These are phyloP conservation scores for Paedocypris micromegethes DNA, from an alignment of 2,797 vertebrate genomes.

Conservation along the genomic window DNA sequence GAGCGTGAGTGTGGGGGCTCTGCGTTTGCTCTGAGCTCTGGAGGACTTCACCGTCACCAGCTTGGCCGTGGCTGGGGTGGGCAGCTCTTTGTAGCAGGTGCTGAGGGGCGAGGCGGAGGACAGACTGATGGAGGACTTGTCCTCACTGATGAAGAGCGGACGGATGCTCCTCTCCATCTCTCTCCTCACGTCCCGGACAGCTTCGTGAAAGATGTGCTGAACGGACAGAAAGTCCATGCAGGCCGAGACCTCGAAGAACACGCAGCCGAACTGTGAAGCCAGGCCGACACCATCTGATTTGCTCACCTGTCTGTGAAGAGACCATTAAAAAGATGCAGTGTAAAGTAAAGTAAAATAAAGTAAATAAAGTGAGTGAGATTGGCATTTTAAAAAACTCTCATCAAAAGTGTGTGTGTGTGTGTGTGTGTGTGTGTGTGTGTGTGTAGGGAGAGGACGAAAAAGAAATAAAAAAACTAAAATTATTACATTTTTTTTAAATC, in stretches of 20 bases:
- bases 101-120: conserved; percentile 56
- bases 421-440: no score
- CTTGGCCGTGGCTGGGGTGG: conserved; percentile 82
- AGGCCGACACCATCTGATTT: conserved; percentile 73
- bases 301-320: conserved; percentile 76
- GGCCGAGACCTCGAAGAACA: conserved; percentile 84
- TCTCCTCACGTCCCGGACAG: conserved; percentile 71
- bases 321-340: neutral
- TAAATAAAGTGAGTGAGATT: no score
- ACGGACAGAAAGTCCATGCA: conserved; percentile 79
- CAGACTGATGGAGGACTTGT: conserved; percentile 61
- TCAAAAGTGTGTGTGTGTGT: no score
- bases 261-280: conserved; percentile 71
- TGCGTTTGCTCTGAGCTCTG: conserved; percentile 86
- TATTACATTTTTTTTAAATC: no score
- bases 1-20: conserved; percentile 82
- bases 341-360: neutral
- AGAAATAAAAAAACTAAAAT: no score
- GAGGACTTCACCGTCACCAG: conserved; percentile 88
- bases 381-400: no score
- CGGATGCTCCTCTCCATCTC: conserved; percentile 57
- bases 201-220: conserved; percentile 80
- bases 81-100: conserved; percentile 81
- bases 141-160: conserved; percentile 76
- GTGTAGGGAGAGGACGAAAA: no score